Percentiles rank a stretch among this genome's conserved stretches.
Conservation (phyloP, 2,113 vertebrate genomes). For the Poecile atricapillus region DNA sequence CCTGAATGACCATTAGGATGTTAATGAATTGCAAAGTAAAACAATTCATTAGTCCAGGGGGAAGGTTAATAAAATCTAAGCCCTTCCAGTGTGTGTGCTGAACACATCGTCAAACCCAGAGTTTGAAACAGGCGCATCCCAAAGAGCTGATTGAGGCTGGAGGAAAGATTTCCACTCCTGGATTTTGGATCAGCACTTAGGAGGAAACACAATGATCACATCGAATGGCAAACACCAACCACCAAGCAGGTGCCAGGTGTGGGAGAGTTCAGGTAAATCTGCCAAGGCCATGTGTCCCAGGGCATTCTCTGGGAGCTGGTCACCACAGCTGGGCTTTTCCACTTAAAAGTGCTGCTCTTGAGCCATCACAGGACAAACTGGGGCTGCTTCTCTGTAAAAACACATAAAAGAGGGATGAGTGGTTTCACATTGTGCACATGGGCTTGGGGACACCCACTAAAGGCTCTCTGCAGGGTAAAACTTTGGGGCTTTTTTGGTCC, state of each 20-base stretch:
- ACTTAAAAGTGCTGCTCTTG: neutral
- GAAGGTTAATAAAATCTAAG: neutral
- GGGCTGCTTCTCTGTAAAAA: constrained; percentile 1
- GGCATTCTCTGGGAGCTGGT: neutral
- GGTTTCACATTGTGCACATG: neutral
- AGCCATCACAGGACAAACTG: neutral
- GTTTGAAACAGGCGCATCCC: neutral
- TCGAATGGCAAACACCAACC: neutral
- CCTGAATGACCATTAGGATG: neutral
- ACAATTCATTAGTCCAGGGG: neutral
- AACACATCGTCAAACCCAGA: neutral
- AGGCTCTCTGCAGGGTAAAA: neutral
- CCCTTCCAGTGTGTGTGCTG: neutral
- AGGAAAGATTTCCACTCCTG: neutral
- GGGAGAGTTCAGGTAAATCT: neutral
- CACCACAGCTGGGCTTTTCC: constrained; percentile 7
- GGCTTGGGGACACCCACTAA: neutral
- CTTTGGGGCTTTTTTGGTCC: neutral
- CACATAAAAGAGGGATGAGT: neutral
- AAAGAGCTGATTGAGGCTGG: neutral
- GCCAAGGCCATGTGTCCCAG: constrained; percentile 42
- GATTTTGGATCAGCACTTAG: neutral
- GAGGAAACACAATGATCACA: neutral
- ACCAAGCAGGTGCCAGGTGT: neutral
- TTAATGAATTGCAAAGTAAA: neutral